Evolutionary conservation across 2,888 invertebrate species (phyloP).

Genomic region (Brachypterus glaber): DNA sequence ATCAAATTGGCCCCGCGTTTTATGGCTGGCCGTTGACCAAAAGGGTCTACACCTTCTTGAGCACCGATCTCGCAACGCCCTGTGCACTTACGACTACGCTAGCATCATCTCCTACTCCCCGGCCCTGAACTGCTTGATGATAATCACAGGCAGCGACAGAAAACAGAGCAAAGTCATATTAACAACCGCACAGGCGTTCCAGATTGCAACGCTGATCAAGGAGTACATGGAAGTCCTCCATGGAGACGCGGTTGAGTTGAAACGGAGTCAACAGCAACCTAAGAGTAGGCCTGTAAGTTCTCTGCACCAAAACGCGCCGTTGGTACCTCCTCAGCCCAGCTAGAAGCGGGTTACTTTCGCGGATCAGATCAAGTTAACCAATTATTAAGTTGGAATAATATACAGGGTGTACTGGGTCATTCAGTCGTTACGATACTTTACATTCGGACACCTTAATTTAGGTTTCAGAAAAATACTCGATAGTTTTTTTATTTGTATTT

Average conservation of each 20-base stretch:
- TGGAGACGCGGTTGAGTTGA: slow-evolving; percentile 17
- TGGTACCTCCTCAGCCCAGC: slow-evolving; percentile 51
- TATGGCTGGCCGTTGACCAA: slow-evolving; percentile 91
- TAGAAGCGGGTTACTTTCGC: slow-evolving; percentile 45
- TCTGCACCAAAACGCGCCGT: slow-evolving; percentile 43
- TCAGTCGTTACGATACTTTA: no score
- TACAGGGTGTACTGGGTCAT: no score
- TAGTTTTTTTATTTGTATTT: no score
- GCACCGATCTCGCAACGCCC: slow-evolving; percentile 75
- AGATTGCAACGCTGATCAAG: slow-evolving; percentile 84
- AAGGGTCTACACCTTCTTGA: slow-evolving; percentile 83
- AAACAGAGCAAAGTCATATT: slow-evolving; percentile 89
- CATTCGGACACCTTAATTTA: no score
- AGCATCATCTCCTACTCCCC: slow-evolving; percentile 87
- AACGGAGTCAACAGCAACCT: slow-evolving; percentile 28
- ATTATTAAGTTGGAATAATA: slow-evolving; percentile 27
- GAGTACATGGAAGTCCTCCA: slow-evolving; percentile 66
- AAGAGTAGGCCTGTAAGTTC: slow-evolving; percentile 42
- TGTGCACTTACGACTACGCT: slow-evolving; percentile 85
- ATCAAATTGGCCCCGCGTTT: slow-evolving; percentile 86
- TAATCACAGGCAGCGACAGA: slow-evolving; percentile 81
- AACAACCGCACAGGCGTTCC: slow-evolving; percentile 86
- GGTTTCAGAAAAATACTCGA: no score
- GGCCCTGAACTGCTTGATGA: slow-evolving; percentile 84
- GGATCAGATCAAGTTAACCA: slow-evolving; percentile 37